A percentile compares a stretch with the other conserved stretches of the same genome.
Evolutionary conservation across 2,113 vertebrate species (phyloP).

Genomic region (Podilymbus podiceps): DNA sequence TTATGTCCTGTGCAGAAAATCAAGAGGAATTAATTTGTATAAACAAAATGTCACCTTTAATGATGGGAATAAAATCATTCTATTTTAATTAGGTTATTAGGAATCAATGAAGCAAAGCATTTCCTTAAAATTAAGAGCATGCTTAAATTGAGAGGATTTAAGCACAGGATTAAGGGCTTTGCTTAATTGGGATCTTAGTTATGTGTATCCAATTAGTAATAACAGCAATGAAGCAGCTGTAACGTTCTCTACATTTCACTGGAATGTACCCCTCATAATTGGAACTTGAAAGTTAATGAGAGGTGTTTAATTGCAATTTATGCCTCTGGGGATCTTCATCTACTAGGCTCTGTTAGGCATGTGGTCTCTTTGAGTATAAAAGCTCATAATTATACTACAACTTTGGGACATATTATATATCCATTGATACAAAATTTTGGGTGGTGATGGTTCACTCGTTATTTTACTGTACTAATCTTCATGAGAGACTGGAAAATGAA

Average conservation of each 20-base stretch:
- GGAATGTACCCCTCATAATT: not conserved
- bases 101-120: not conserved
- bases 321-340: not conserved
- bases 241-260: not conserved
- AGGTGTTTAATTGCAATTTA: constrained; percentile 16
- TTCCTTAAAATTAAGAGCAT: not conserved
- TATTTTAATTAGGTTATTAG: constrained; percentile 9
- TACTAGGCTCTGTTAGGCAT: not conserved
- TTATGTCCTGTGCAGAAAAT: not conserved
- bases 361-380: not conserved
- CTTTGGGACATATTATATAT: not conserved
- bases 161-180: not conserved
- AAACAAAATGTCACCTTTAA: not conserved
- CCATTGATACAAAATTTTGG: not conserved
- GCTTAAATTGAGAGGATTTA: not conserved
- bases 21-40: not conserved
- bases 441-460: not conserved
- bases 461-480: not conserved
- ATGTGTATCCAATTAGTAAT: not conserved
- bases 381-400: not conserved
- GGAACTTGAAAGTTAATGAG: constrained; percentile 14
- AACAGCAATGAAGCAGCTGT: not conserved
- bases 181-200: not conserved
- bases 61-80: not conserved
- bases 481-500: not conserved